Evolutionary conservation across 2,113 vertebrate genomes (phyloP).

Genomic region (Delphinus delphis): DNA sequence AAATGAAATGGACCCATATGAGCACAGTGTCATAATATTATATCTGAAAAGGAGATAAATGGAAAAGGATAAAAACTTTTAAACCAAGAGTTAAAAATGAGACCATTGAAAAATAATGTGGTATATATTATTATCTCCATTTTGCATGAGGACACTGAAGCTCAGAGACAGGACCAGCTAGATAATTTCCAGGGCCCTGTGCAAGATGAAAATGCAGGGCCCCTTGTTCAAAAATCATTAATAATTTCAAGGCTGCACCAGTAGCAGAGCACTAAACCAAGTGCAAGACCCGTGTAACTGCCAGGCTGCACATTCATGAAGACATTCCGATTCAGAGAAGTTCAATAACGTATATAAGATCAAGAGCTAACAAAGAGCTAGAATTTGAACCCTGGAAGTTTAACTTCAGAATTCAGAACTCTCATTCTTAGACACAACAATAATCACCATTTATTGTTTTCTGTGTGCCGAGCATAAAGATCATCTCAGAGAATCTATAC

Average conservation of each 20-base stretch:
- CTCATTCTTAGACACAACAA: background rate
- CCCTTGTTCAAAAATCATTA: background rate
- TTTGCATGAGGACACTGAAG: background rate
- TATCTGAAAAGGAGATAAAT: conserved; percentile 26
- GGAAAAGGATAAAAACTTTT: conserved; percentile 41
- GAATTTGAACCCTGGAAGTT: background rate
- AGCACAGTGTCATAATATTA: background rate
- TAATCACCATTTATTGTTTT: background rate
- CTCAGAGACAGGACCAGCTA: background rate
- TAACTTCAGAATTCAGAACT: conserved; percentile 5
- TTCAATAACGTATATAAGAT: background rate
- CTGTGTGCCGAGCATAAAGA: background rate
- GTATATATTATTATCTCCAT: background rate
- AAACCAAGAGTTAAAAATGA: conserved; percentile 32
- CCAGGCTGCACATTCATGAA: background rate
- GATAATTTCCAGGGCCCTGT: background rate
- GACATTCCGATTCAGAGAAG: background rate
- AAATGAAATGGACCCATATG: background rate
- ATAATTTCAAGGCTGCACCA: background rate
- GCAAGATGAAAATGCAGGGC: background rate
- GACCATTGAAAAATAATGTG: background rate
- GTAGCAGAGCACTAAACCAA: background rate
- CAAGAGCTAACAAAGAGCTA: background rate
- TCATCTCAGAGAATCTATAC: background rate
- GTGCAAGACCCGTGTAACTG: background rate